phyloP scores from a whole-genome alignment of 2,113 vertebrate species.

The Meriones unguiculatus region DNA sequence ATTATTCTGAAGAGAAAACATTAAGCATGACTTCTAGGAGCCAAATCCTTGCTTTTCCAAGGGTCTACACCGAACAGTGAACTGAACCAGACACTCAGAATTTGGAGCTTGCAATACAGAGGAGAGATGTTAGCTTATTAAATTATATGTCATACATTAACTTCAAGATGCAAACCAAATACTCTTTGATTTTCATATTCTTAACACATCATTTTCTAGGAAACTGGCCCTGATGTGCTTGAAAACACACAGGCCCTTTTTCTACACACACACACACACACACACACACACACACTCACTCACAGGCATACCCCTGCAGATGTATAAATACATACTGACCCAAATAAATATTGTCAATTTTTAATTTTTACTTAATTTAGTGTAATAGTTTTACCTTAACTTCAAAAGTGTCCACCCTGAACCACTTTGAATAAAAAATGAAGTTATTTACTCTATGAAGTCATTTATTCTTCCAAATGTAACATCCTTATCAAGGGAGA shows the following conservation, averaged over 20 bases:
- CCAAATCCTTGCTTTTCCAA: neutral
- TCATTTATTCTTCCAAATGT: constrained; percentile 15
- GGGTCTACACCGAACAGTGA: neutral
- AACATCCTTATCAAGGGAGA: neutral
- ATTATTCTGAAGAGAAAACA: neutral
- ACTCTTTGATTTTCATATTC: neutral
- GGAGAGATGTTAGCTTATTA: constrained; percentile 34
- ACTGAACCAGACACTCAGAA: neutral
- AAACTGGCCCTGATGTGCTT: neutral
- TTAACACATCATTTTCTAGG: constrained; percentile 14
- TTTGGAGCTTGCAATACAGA: neutral
- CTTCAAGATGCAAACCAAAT: constrained; percentile 14
- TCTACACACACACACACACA: neutral
- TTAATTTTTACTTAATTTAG: neutral
- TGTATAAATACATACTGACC: neutral
- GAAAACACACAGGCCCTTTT: neutral
- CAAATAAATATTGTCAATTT: neutral
- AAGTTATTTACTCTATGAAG: neutral
- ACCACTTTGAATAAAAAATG: constrained; percentile 34
- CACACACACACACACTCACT: neutral
- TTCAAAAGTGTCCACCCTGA: neutral
- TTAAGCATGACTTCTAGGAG: neutral
- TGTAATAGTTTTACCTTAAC: neutral
- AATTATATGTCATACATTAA: constrained; percentile 3
- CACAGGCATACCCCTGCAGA: constrained; percentile 13